Evolutionary conservation across 2,113 vertebrate genomes (phyloP), one percentile per base, ranked within the genome.

Genomic region (Podiceps cristatus): DNA sequence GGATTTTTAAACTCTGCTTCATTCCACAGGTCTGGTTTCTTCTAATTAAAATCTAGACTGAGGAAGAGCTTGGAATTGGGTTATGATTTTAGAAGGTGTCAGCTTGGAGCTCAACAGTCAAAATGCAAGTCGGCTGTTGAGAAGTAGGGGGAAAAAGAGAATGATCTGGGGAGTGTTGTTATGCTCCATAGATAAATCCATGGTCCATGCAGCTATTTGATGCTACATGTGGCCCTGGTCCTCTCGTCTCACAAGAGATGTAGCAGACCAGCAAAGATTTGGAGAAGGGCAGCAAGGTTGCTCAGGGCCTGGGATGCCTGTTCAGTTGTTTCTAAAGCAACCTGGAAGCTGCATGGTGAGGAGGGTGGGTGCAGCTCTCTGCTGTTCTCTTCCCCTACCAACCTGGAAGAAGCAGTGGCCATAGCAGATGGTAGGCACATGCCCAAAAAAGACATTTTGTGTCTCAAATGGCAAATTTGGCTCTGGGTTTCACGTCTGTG

Each of bases 81-180:
- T 84, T 67, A 40, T 37, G 14, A 3, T 58, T 92, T 79, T 62
- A 53, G 60, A 66, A 37, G 44, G 27, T 68, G 44, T 23, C 44
- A 45, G 24, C 63, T 23, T 59, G 37, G 37, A 94, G 53, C 62
- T 80, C 1, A 4, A 5, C 28, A 55, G 37, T 53, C 53, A 35
- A 27, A 86, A 90, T 63, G 14, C 33, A 72, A 62, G 1, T 17
- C 3, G 5, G 4, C 44, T 78, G 3, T 50, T 62, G 25, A 40
- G 5, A 71, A 58, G 33, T 7, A 67, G 72, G 16, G 80, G 20
- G 44, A 55, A 44, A 44, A 82, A 74, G 59, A 82, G 24, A 64
- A 18, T n/a, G n/a, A 55, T 0, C 0, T 3, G 4, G 60, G 58
- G 35, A 62, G 8, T 1, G 1, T 22, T 62, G 18, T 86, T 72